Conservation (phyloP, 2,888 invertebrate genomes). For the Drosophila robusta region DNA sequence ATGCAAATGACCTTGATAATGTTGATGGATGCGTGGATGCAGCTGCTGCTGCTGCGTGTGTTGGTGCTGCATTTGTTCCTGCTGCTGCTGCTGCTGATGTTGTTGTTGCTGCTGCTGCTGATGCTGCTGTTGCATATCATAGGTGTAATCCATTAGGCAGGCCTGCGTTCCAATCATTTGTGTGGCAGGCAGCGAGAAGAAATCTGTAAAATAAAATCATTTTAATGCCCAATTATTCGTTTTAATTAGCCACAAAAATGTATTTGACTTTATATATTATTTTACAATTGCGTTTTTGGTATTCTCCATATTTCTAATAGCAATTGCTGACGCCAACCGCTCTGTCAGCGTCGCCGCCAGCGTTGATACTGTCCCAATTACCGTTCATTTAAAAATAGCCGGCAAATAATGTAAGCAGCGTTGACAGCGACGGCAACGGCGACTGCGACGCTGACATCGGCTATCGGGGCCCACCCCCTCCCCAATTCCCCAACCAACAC, state of each 20-base stretch:
- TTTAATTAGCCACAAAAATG: not conserved
- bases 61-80: constrained; percentile 46
- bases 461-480: constrained; percentile 21
- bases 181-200: constrained; percentile 80
- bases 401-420: constrained; percentile 45
- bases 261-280: constrained; percentile 17
- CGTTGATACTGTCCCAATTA: constrained; percentile 65
- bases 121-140: constrained; percentile 59
- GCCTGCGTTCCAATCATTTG: constrained; percentile 81
- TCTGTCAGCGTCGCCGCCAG: constrained; percentile 31
- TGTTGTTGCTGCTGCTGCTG: constrained; percentile 38
- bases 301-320: constrained; percentile 34
- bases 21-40: constrained; percentile 61
- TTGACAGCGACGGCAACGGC: constrained; percentile 25
- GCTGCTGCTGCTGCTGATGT: constrained; percentile 34
- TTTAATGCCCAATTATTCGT: too few relatives aligned
- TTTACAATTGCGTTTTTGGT: constrained; percentile 37
- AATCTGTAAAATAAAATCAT: constrained; percentile 61
- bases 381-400: constrained; percentile 70
- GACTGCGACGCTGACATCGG: constrained; percentile 21
- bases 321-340: constrained; percentile 37
- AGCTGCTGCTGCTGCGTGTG: constrained; percentile 30
- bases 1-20: constrained; percentile 84
- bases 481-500: not conserved
- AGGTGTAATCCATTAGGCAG: constrained; percentile 79